Base-by-base conservation (phyloP, 2,888 invertebrate species). In the Tryphoninae sp. region DNA sequence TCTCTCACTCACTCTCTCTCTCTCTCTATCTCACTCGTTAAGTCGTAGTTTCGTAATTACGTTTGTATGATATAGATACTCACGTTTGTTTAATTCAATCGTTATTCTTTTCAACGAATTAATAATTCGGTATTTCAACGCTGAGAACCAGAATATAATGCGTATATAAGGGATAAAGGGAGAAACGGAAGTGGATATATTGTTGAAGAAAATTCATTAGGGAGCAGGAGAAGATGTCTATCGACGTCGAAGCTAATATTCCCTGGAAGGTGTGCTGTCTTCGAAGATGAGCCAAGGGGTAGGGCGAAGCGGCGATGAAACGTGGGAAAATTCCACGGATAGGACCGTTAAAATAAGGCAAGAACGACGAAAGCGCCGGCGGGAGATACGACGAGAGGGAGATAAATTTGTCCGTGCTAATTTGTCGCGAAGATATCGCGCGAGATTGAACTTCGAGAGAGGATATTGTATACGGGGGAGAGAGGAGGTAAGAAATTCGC, bases 401-500 rank as follows among this genome's bases (percentile, higher is more conserved):
- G 86, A 89, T 55, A 19, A 90, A 89, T 88, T 89, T 88, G 89
- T 89, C 89, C 83, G 86, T 81, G 87, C 86, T 90, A 89, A 90
- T 90, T 89, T 89, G 88, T 89, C 87, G 87, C 88, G 85, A 85
- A 88, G 85, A 87, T 88, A 88, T 90, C 88, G 86, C 83, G 86
- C 86, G 88, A 87, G 84, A 88, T 89, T 87, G 87, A 86, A 87
- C 85, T 84, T 87, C 87, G 86, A 33, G 33, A 4, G 33, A 33
- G 33, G 33, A 33, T 6, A 33, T 33, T 33, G 33, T 33, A 33
- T 33, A 33, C 3, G 3, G 2, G 26, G 26, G 1, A 3, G 33
- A 33, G 33, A 7, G 84, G 78, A 80, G 85, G 82, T 86, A 84
- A 83, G 81, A 83, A 84, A 86, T 86, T 86, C 85, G 83, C 84